Conservation (phyloP, 2,888 invertebrate species). For the Panopea generosa region DNA sequence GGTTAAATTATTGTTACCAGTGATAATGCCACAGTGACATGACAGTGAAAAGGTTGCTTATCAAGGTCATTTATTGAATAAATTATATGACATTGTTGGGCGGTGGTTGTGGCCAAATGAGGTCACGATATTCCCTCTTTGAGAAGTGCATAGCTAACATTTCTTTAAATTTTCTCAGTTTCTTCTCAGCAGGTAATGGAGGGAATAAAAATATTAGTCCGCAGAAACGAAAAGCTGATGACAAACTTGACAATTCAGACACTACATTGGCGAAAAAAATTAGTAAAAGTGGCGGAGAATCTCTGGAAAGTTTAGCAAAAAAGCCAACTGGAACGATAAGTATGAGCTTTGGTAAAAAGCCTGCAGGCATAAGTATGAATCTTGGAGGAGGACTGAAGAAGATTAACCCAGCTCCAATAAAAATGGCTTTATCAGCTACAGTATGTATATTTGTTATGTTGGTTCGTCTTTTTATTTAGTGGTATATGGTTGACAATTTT, state of each 20-base stretch:
- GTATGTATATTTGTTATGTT: conserved; percentile 33
- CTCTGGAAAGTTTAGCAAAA: too few relatives aligned
- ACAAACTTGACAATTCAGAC: conserved; percentile 43
- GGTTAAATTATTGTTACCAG: too few relatives aligned
- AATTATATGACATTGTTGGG: too few relatives aligned
- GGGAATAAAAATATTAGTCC: conserved; percentile 54
- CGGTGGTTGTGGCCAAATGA: too few relatives aligned
- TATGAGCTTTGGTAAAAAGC: conserved; percentile 34
- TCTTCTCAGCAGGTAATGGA: conserved; percentile 57
- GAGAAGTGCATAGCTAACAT: conserved; percentile 9
- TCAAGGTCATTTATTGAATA: too few relatives aligned
- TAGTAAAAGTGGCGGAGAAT: conserved; percentile 7
- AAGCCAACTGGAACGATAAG: conserved; percentile 9
- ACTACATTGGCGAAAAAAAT: conserved; percentile 11
- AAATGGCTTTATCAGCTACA: conserved; percentile 61
- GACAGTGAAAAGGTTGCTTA: too few relatives aligned
- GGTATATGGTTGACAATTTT: too few relatives aligned
- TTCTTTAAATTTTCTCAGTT: conserved; percentile 63
- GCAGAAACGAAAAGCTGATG: conserved; percentile 65
- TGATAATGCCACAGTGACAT: too few relatives aligned
- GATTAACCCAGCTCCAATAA: conserved; percentile 53
- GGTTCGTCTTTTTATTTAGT: too few relatives aligned
- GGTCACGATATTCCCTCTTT: too few relatives aligned
- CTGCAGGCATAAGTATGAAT: conserved; percentile 49
- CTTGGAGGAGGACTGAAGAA: conserved; percentile 30